Conservation (phyloP, 2,113 vertebrate genomes). For the Oceanites oceanicus region DNA sequence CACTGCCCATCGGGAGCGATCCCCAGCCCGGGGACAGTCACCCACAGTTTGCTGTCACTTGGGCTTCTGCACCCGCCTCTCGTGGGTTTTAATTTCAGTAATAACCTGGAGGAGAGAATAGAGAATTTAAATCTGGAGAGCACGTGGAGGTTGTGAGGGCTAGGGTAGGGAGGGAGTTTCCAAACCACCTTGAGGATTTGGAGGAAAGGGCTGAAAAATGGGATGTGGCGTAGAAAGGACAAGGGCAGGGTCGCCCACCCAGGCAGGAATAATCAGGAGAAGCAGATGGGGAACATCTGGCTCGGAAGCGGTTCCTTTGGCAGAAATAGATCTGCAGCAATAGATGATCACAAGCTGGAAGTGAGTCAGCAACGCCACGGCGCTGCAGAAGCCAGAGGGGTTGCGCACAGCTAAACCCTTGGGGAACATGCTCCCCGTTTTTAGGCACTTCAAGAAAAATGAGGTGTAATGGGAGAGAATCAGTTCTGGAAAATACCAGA, state of each 20-base stretch:
- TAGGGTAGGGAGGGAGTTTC: not conserved
- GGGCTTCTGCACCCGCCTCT: not conserved
- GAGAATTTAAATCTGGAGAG: not conserved
- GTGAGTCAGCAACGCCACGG: accelerated
- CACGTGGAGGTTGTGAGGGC: not conserved
- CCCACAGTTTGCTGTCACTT: accelerated
- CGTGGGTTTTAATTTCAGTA: not conserved
- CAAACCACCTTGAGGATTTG: not conserved
- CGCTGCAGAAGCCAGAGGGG: accelerated
- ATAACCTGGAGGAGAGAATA: not conserved
- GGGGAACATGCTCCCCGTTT: accelerated
- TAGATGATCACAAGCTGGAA: not conserved
- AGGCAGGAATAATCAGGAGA: not conserved
- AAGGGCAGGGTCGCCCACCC: not conserved
- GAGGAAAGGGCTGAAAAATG: not conserved
- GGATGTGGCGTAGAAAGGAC: accelerated
- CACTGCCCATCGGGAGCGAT: accelerated
- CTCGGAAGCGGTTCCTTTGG: not conserved
- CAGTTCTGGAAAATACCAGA: not conserved
- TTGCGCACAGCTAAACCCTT: accelerated
- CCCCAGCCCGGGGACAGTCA: accelerated
- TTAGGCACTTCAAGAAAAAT: not conserved
- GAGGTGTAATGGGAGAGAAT: not conserved
- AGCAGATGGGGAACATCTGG: not conserved
- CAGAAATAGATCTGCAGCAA: not conserved